Evolutionary conservation across 2,888 invertebrate species (phyloP), one percentile per base, ranked within the genome.

Genomic region (Euplexia lucipara): DNA sequence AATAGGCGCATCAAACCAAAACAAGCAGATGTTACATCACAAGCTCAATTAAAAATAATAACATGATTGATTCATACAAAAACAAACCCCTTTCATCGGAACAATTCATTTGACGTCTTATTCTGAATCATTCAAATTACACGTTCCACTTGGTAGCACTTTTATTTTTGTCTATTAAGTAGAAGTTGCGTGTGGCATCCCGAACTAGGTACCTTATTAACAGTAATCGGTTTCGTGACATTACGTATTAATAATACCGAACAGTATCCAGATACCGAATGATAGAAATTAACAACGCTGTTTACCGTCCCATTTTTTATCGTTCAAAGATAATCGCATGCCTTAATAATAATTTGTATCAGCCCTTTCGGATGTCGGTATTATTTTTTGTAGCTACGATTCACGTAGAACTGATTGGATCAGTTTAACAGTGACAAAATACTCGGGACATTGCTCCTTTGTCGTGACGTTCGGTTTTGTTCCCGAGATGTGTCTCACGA

Each of bases 371-470:
- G 82, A 84, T 85, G 89, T 88, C 85, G 78, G 83, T 81, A 80
- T 63, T 67, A 78, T 89, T 92, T 91, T 90, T 92, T 92, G 85
- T 88, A 82, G 78, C 72, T 85, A 83, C 84, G 86, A 81, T 88
- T 88, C 88, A 88, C 87, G 86, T 84, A 85, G 79, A 77, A 86
- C 90, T 88, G 95, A 95, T 95, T 89, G 88, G 87, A 95, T 95
- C 95, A 88, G 91, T 91, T 90, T 82, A 90, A 94, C 94, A 95
- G 92, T 95, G 95, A 95, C 95, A 94, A 95, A 95, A 95, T 94
- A 93, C 94, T 92, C 82, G 88, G 87, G 87, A 81, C 86, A 86
- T 83, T 88, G 86, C 90, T 90, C 90, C 89, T 95, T 94, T 95
- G 94, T 94, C 90, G 89, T 86, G 88, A 88, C 79, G 83, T 87